Evolutionary conservation across 2,113 vertebrate genomes (phyloP), one percentile per base, ranked within the genome.

Genomic region (Dipodomys ordii): DNA sequence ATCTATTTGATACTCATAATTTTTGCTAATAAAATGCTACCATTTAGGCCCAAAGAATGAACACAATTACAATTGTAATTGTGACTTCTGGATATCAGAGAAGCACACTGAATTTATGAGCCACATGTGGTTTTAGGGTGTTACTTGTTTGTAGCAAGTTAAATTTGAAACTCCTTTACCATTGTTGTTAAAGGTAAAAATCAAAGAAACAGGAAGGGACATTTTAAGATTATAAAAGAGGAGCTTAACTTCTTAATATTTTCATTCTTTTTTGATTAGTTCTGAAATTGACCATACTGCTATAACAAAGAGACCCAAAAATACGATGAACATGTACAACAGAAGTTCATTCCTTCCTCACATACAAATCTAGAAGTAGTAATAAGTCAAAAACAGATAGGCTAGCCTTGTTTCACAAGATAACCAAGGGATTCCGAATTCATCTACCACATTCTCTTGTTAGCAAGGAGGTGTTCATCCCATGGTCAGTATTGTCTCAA

Each of bases 11-110:
- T 82, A 73, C 46, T 94, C 8, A 25, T 77, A 92, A 94, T 93
- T 96, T 96, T 92, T 93, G 96, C 97, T 96, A 96, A 96, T 32
- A 80, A 93, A 97, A 92, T 96, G 84, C 73, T 80, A 92, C 88
- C 32, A 49, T 85, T 88, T 88, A 95, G 94, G 84, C 90, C 90
- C 20, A 82, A 83, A 95, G 82, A 91, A 49, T 76, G 91, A 77
- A 90, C 67, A 49, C 89, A 85, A 22, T 46, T 88, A 39, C 39
- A 93, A 79, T 89, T 86, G 3, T 87, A 69, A 60, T 87, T 79
- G 35, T 94, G 85, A 44, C 88, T 95, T 91, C 2, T 20, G 87
- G 85, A 64, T 95, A 97, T 49, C 88, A 74, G 87, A 95, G 71
- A 85, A 95, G 62, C 0, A 68, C 72, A 90, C 4, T n/a, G 89